Conservation (phyloP, 2,797 vertebrate genomes). For the Odontamblyopus rebecca region DNA sequence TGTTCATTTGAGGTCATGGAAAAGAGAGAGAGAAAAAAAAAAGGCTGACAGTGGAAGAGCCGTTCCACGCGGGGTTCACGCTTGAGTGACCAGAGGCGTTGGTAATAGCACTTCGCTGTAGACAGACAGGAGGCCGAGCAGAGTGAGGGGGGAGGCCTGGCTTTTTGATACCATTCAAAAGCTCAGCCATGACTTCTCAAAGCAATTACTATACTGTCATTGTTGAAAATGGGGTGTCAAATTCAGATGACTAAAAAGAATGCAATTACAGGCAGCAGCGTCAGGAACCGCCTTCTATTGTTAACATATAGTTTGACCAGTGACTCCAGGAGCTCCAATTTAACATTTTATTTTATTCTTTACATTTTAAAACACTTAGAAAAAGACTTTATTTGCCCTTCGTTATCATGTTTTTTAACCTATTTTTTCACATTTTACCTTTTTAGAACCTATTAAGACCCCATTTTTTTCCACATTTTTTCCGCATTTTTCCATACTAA, state of each 20-base stretch:
- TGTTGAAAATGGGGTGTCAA: conserved; percentile 74
- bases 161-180: conserved; percentile 69
- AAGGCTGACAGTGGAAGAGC: conserved; percentile 53
- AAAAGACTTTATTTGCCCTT: no score
- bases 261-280: conserved; percentile 66
- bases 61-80: conserved; percentile 61
- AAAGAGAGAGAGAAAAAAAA: conserved; percentile 24
- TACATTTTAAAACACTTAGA: no score
- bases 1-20: conserved; percentile 32
- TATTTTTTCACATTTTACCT: no score
- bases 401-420: no score
- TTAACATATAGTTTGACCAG: conserved; percentile 54
- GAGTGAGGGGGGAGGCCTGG: conserved; percentile 43
- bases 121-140: conserved; percentile 57
- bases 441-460: no score
- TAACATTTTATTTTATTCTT: no score
- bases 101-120: conserved; percentile 62
- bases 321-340: conserved; percentile 23
- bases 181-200: conserved; percentile 65
- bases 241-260: conserved; percentile 70
- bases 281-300: conserved; percentile 61
- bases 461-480: no score
- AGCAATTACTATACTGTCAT: conserved; percentile 74
- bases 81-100: conserved; percentile 60
- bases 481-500: no score